These are phyloP conservation scores for Atta colombica DNA, from an alignment of 1,140 invertebrate genomes.

Conservation along the genomic window DNA sequence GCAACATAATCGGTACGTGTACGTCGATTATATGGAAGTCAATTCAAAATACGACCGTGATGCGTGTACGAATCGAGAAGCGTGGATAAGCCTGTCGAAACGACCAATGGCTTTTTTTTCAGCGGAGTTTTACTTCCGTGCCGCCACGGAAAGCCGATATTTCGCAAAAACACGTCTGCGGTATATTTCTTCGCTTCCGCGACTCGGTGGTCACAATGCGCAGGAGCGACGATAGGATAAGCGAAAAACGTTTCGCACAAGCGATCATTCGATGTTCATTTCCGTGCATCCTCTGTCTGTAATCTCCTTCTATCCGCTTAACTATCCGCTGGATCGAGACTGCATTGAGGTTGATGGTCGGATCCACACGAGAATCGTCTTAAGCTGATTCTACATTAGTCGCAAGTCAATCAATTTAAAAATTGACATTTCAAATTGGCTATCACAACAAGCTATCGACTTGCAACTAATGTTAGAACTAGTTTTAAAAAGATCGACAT, in stretches of 20 bases:
- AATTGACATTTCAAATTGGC: too few species aligned
- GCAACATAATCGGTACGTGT: conserved; percentile 43
- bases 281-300: conserved; percentile 14
- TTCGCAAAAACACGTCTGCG: conserved; percentile 73
- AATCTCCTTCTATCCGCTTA: conserved; percentile 61
- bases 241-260: conserved; percentile 67
- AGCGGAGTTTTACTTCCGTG: background rate
- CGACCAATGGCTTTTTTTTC: conserved; percentile 63
- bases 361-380: background rate
- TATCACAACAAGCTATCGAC: too few species aligned
- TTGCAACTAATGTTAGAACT: too few species aligned
- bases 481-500: background rate
- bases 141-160: conserved; percentile 78
- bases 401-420: too few species aligned
- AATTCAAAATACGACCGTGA: conserved; percentile 32
- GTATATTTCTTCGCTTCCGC: conserved; percentile 63
- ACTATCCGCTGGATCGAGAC: background rate
- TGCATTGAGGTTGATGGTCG: background rate
- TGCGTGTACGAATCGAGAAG: conserved; percentile 8
- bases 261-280: conserved; percentile 44
- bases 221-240: conserved; percentile 45
- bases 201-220: conserved; percentile 41
- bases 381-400: too few species aligned
- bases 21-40: conserved; percentile 50
- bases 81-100: conserved; percentile 68